A percentile compares a stretch with the other conserved stretches of the same genome.
Conservation (phyloP, 2,113 vertebrate genomes). For the Mesitornis unicolor region DNA sequence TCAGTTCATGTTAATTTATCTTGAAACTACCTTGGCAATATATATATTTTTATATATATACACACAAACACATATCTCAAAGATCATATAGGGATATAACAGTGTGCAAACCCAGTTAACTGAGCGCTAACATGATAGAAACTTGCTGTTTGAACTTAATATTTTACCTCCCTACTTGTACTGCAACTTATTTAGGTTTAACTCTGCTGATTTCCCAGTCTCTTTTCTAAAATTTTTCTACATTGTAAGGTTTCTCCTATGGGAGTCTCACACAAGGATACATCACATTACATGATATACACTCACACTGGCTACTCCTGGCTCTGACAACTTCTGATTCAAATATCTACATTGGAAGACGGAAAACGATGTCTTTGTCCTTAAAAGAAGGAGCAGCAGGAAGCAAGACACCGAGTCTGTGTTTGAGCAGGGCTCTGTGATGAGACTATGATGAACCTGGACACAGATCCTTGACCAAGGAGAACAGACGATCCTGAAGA, state of each 20-base stretch:
- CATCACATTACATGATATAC: not conserved
- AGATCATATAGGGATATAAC: not conserved
- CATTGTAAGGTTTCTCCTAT: not conserved
- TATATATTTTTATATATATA: too few species aligned
- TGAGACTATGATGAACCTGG: not conserved
- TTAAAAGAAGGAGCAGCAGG: not conserved
- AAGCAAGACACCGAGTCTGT: rapidly evolving
- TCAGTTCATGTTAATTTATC: not conserved
- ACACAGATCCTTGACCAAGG: not conserved
- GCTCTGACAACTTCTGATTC: not conserved
- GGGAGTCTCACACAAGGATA: not conserved
- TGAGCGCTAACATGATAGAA: not conserved
- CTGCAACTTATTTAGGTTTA: not conserved
- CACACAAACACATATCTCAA: too few species aligned
- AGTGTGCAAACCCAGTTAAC: not conserved
- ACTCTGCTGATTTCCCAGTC: not conserved
- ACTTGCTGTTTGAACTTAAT: too few species aligned
- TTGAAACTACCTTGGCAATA: not conserved
- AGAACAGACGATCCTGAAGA: not conserved
- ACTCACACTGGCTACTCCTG: not conserved
- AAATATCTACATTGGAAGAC: not conserved
- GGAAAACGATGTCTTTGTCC: not conserved
- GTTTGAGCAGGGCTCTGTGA: not conserved
- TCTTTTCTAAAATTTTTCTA: not conserved
- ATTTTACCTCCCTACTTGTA: not conserved